phyloP scores from a whole-genome alignment of 2,888 invertebrate species.

The Axea sp. region DNA sequence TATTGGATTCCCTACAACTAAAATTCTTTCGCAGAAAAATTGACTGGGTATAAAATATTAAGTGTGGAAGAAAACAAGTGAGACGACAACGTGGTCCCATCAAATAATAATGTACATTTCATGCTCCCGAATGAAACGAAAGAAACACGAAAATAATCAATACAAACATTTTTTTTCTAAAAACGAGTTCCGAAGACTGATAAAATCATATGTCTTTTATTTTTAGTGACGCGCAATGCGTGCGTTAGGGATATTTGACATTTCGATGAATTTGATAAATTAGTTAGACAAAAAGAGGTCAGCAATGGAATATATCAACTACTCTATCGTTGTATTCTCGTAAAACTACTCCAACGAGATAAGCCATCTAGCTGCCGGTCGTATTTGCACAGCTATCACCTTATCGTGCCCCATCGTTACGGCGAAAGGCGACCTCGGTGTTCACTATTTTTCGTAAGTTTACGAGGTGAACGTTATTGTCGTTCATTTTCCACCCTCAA shows the following conservation, averaged over 20 bases:
- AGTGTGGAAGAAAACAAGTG: too few relatives aligned
- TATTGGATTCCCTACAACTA: too few relatives aligned
- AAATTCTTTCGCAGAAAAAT: too few relatives aligned
- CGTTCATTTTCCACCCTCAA: slow-evolving; percentile 61
- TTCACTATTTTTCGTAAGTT: slow-evolving; percentile 62
- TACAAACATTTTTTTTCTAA: slow-evolving; percentile 21
- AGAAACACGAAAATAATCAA: slow-evolving; percentile 14
- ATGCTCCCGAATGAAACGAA: background rate
- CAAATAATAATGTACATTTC: background rate
- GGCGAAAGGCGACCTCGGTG: slow-evolving; percentile 57
- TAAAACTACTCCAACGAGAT: slow-evolving; percentile 63
- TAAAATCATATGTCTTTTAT: slow-evolving; percentile 30
- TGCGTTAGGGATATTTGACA: slow-evolving; percentile 38
- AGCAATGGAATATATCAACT: slow-evolving; percentile 52
- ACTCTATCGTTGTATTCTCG: slow-evolving; percentile 62
- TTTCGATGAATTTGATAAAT: slow-evolving; percentile 53
- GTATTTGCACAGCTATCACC: slow-evolving; percentile 64
- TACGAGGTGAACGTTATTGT: slow-evolving; percentile 63
- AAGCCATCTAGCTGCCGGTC: slow-evolving; percentile 64
- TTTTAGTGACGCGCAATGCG: slow-evolving; percentile 29
- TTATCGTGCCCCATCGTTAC: slow-evolving; percentile 62
- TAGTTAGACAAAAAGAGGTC: slow-evolving; percentile 50
- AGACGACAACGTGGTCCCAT: too few relatives aligned
- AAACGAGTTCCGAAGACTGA: slow-evolving; percentile 20
- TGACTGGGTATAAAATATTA: too few relatives aligned